Evolutionary conservation across 2,113 vertebrate genomes (phyloP).

Genomic region (Porphyrio hochstetteri): DNA sequence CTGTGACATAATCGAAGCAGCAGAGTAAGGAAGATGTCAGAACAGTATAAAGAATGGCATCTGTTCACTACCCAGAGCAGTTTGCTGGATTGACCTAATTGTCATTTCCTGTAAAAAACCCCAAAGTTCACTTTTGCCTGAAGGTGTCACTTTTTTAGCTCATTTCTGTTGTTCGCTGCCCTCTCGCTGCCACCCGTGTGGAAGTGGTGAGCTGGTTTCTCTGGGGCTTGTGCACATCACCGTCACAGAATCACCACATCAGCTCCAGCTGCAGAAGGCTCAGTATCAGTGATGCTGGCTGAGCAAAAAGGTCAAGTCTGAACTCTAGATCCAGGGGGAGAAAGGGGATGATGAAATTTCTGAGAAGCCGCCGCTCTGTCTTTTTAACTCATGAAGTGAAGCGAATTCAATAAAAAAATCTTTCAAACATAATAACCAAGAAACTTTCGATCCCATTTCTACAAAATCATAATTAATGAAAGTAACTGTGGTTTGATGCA

Average conservation of each 20-base stretch:
- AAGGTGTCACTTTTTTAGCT: not conserved
- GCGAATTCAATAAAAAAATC: not conserved
- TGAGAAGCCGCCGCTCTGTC: not conserved
- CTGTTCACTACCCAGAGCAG: not conserved
- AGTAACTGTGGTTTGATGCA: not conserved
- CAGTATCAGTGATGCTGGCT: not conserved
- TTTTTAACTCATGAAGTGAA: not conserved
- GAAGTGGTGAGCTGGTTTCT: not conserved
- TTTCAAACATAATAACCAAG: not conserved
- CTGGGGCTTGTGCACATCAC: not conserved
- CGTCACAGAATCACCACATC: not conserved
- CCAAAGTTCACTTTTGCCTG: not conserved
- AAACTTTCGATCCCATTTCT: not conserved
- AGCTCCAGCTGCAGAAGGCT: not conserved
- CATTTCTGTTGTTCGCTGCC: not conserved
- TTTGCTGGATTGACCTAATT: not conserved
- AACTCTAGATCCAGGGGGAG: not conserved
- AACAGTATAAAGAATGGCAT: not conserved
- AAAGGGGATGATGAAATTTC: not conserved
- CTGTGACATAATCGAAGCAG: not conserved
- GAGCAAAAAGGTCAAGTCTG: not conserved
- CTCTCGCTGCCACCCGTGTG: accelerated
- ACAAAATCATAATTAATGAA: not conserved
- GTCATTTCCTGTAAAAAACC: not conserved
- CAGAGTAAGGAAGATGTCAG: not conserved